Base-by-base conservation (phyloP, 2,797 vertebrate species). In the Oophaga sylvatica region DNA sequence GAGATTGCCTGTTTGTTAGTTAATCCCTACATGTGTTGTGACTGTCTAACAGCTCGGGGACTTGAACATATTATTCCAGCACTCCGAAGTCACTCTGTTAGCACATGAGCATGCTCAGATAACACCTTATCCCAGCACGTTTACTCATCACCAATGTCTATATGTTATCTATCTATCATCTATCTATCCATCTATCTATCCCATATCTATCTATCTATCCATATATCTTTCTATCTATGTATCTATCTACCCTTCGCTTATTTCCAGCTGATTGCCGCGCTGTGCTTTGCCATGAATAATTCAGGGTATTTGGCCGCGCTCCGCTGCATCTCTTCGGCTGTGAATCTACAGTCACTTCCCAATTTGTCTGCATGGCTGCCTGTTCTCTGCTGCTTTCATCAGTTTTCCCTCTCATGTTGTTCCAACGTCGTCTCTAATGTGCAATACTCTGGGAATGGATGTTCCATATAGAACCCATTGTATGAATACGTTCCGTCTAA, bases 241-340 rank as follows among this genome's bases (percentile, higher is more conserved):
- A 45, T 73, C 68, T 71, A 45, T 22, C 35, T 29, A 2, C 8
- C 15, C 5, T 5, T 17, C 22, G 4, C 11, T 13, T 22, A n/a
- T 45, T 15, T 2, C 20, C 20, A 53, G 48, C 63, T 11, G 83
- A 78, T 59, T 78, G 83, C 41, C 10, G 53, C 8, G 26, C 20
- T 76, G 7, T 62, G 56, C 31, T 60, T 76, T 85, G 83, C 60
- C 76, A 87, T 87, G 68, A 87, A 87, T 87, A 60, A 87, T 87
- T 31, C 65, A 87, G 77, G 1, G 22, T 59, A 63, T 62, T 75
- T 81, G 59, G 10, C 31, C 29, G 81, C 35, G 78, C 78, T 73
- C 31, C 31, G 11, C 22, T 81, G 78, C 76, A 11, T 60, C 48
- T 80, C 63, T 31, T 60, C 53, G 63, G 45, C 56, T 56, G 67